Evolutionary conservation across 2,113 vertebrate species (phyloP), one percentile per base, ranked within the genome.

Genomic region (Elaphurus davidianus): DNA sequence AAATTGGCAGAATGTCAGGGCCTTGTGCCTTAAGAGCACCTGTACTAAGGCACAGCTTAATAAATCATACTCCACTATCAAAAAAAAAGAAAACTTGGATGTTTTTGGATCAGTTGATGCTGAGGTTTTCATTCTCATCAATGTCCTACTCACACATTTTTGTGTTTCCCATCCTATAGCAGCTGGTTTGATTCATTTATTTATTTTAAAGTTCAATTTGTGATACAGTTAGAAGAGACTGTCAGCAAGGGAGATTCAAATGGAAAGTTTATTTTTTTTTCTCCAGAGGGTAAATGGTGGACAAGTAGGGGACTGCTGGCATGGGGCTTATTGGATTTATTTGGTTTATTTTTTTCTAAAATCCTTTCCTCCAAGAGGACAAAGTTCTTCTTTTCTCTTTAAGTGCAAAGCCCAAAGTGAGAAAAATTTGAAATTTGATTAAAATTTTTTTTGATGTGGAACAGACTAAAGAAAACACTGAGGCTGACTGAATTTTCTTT

Each of bases 201-300:
- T 98, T 97, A 96, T 96, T 89, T 95, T 98, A 97, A 93, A 89
- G 57, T 97, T 98, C 79, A 94, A 79, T 97, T 98, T 98, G 95
- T 94, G 98, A 97, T 98, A 67, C 94, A 94, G 96, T 95, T 94
- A 84, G 93, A 97, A 94, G 97, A 94, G 91, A 90, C 88, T 98
- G 91, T 97, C 96, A 97, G 94, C 95, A 96, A 98, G 86, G 71
- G 95, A 93, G 82, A 94, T n/a, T 97, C 67, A 91, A 90, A 88
- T 47, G 40, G 67, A 97, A 92, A 97, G 96, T 98, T 98, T 97
- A 94, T 97, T 95, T 97, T 94, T 71, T 89, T 85, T 43, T 2
- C 71, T 87, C 27, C 91, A 94, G 90, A 17, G 47, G 94, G 88
- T 84, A 97, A 97, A 97, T 93, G 76, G 67, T 86, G 52, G 86